phyloP scores from a whole-genome alignment of 2,888 invertebrate genomes.

The Sphecodes monilicornis region DNA sequence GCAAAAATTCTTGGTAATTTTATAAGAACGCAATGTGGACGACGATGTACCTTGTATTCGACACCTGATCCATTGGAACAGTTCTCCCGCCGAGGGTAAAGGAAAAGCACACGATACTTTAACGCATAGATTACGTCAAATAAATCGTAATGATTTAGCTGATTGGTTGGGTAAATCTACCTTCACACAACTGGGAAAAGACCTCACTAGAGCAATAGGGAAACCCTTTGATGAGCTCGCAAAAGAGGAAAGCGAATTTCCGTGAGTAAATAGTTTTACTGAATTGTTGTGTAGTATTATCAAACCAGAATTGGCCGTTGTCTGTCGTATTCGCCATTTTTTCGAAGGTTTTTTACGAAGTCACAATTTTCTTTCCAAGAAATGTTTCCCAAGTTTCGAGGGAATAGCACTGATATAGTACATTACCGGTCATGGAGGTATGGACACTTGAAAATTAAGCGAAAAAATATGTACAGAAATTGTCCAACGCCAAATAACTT shows the following conservation, averaged over 20 bases:
- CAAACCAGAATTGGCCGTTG: background rate
- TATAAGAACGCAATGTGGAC: slow-evolving; percentile 83
- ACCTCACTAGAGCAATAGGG: slow-evolving; percentile 83
- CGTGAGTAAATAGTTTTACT: slow-evolving; percentile 42
- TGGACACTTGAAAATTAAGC: no score
- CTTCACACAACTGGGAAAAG: slow-evolving; percentile 86
- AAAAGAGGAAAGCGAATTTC: slow-evolving; percentile 63
- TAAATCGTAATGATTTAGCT: slow-evolving; percentile 86
- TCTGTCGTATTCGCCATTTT: background rate
- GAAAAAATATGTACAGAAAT: no score
- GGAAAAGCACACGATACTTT: slow-evolving; percentile 87
- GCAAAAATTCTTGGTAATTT: background rate
- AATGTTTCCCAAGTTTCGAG: background rate
- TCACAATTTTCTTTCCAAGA: background rate
- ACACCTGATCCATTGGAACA: slow-evolving; percentile 87
- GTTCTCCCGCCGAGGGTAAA: slow-evolving; percentile 84
- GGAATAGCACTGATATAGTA: background rate
- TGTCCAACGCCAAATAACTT: no score
- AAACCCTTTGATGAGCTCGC: slow-evolving; percentile 72
- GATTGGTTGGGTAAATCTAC: slow-evolving; percentile 87
- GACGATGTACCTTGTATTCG: slow-evolving; percentile 86
- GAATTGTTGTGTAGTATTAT: background rate
- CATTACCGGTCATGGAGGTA: no score
- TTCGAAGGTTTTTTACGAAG: background rate
- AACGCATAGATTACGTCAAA: slow-evolving; percentile 86